phyloP scores from a whole-genome alignment of 64 coral and sea anemone genomes.

The Pocillopora verrucosa region DNA sequence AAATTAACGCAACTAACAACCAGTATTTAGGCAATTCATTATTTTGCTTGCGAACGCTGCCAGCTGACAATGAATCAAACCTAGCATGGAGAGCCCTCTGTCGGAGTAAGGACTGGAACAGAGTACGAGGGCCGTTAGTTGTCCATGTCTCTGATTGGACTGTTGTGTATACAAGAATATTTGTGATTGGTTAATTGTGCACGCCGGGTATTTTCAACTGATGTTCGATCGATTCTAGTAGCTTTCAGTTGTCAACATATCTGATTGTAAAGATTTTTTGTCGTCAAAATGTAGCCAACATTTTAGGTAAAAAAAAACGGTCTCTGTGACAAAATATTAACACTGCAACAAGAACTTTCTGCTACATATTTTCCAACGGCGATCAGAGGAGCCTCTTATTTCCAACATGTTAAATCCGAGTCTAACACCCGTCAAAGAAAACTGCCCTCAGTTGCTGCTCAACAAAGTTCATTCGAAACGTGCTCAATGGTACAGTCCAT shows the following conservation, averaged over 20 bases:
- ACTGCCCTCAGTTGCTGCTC: neutral
- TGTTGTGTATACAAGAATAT: neutral
- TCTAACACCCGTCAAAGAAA: slow-evolving; percentile 27
- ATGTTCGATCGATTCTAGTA: slow-evolving; percentile 9
- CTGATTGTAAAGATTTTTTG: slow-evolving; percentile 3
- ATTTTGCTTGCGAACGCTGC: no score
- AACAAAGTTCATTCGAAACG: slow-evolving; percentile 75
- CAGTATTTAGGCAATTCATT: no score
- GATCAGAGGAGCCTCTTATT: neutral
- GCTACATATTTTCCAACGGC: neutral
- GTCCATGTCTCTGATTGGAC: slow-evolving; percentile 66
- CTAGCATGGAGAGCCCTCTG: no score
- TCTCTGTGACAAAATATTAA: neutral
- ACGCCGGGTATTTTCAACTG: slow-evolving; percentile 76
- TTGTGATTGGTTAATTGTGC: slow-evolving; percentile 67
- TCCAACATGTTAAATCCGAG: slow-evolving; percentile 4
- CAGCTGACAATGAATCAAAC: no score
- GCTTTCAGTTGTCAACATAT: neutral
- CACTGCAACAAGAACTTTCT: slow-evolving; percentile 16
- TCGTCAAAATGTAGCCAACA: neutral
- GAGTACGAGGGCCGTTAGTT: neutral
- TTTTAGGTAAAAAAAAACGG: neutral
- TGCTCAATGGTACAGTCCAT: slow-evolving; percentile 94
- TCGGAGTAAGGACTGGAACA: neutral
- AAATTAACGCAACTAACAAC: no score